A percentile compares a stretch with the other conserved stretches of the same genome.
Evolutionary conservation across 2,888 invertebrate species (phyloP).

Genomic region (Harpalus rubripes): DNA sequence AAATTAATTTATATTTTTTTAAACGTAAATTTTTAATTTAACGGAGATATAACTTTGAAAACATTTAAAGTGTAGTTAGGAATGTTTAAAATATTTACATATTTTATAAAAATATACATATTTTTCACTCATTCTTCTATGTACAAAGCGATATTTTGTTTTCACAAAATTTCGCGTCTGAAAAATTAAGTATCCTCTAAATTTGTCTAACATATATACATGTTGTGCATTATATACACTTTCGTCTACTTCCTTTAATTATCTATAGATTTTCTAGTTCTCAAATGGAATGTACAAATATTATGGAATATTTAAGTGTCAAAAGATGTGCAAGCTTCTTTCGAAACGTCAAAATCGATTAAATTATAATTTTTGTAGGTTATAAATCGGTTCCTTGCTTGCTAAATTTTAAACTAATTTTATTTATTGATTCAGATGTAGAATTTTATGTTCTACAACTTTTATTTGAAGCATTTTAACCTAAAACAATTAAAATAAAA

Average conservation of each 20-base stretch:
- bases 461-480: no score
- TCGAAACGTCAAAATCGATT: not conserved
- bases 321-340: not conserved
- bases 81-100: constrained; percentile 75
- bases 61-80: constrained; percentile 70
- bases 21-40: not conserved
- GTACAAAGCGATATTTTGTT: not conserved
- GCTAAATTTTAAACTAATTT: no score
- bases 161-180: not conserved
- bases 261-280: not conserved
- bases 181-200: constrained; percentile 11
- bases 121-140: constrained; percentile 51
- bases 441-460: no score
- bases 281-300: constrained; percentile 25
- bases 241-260: constrained; percentile 1
- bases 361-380: no score
- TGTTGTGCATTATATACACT: constrained; percentile 48
- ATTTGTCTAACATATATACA: constrained; percentile 33
- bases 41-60: not conserved
- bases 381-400: no score
- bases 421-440: no score
- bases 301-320: constrained; percentile 30
- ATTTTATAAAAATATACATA: constrained; percentile 75
- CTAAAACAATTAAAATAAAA: no score
- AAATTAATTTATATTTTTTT: not conserved